phyloP scores from a whole-genome alignment of 2,113 vertebrate species.

The Lycaon pictus region DNA sequence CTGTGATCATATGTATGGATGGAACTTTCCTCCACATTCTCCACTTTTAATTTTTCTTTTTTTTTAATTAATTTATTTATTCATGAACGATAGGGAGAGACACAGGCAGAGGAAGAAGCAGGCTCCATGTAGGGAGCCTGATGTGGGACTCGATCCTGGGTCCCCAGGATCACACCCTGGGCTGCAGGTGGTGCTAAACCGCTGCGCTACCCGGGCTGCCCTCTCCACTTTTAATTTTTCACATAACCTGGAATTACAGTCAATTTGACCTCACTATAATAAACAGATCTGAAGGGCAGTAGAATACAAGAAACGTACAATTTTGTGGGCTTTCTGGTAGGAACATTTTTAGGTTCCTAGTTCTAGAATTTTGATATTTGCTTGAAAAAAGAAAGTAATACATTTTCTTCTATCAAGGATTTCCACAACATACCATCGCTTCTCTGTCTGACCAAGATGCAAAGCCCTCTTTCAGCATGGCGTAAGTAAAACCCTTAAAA shows the following conservation, averaged over 20 bases:
- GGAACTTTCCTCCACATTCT: neutral
- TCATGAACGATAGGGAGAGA: no score
- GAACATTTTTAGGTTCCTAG: conserved; percentile 42
- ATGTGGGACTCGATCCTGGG: no score
- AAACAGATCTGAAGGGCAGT: neutral
- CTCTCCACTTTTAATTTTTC: neutral
- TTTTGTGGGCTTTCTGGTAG: neutral
- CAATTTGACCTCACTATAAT: neutral
- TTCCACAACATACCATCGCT: conserved; percentile 94
- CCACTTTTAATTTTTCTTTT: neutral
- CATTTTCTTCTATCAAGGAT: conserved; percentile 89
- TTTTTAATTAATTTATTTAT: no score
- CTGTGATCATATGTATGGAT: neutral
- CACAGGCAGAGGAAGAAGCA: no score
- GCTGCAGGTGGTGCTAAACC: no score
- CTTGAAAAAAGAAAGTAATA: conserved; percentile 57
- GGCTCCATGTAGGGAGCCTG: no score
- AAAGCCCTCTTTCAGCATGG: conserved; percentile 98
- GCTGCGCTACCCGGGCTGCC: no score
- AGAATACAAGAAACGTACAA: neutral
- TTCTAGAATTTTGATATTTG: conserved; percentile 57
- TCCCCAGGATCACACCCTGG: no score
- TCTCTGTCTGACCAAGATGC: conserved; percentile 93
- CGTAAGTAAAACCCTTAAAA: conserved; percentile 90
- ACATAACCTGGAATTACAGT: neutral